A percentile compares a stretch with the other conserved stretches of the same genome.
Evolutionary conservation across 2,113 vertebrate species (phyloP).

Genomic region (Polypterus bichir): DNA sequence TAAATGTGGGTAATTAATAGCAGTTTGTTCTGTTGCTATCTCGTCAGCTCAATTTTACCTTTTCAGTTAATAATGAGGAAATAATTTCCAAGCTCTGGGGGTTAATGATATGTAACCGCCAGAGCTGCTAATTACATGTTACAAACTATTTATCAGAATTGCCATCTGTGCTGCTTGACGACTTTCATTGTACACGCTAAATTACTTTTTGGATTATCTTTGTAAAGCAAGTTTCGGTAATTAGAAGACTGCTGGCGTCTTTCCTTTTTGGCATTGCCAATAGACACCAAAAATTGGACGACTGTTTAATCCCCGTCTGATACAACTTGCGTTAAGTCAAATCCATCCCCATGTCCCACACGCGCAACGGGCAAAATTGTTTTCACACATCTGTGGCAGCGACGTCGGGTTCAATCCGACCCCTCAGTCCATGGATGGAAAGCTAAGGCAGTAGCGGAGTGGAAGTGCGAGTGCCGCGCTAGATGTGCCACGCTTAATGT

Average conservation of each 20-base stretch:
- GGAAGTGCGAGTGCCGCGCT: no score
- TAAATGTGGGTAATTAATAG: slow-evolving; percentile 79
- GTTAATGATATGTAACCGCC: slow-evolving; percentile 98
- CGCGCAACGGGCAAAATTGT: no score
- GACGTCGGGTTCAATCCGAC: no score
- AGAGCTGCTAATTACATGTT: slow-evolving; percentile 97
- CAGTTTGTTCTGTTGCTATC: slow-evolving; percentile 91
- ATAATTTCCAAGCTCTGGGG: slow-evolving; percentile 95
- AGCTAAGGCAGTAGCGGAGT: no score
- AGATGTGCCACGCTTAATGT: no score
- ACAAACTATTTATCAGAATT: slow-evolving; percentile 99
- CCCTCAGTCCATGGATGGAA: no score
- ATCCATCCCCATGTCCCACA: no score
- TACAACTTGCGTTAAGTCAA: slow-evolving; percentile 14
- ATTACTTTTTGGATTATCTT: slow-evolving; percentile 99
- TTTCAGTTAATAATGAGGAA: slow-evolving; percentile 96
- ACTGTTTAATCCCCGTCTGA: slow-evolving; percentile 41
- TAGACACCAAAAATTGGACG: slow-evolving; percentile 33
- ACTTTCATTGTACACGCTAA: slow-evolving; percentile 90
- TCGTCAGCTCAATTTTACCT: slow-evolving; percentile 97
- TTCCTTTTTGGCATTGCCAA: slow-evolving; percentile 53
- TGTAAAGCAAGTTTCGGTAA: slow-evolving; percentile 97
- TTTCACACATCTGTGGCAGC: no score
- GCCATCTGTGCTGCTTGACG: slow-evolving; percentile 88
- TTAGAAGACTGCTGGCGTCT: slow-evolving; percentile 83